A percentile compares a stretch with the other conserved stretches of the same genome.
Evolutionary conservation across 2,113 vertebrate genomes (phyloP).

Genomic region (Labeo rohita): DNA sequence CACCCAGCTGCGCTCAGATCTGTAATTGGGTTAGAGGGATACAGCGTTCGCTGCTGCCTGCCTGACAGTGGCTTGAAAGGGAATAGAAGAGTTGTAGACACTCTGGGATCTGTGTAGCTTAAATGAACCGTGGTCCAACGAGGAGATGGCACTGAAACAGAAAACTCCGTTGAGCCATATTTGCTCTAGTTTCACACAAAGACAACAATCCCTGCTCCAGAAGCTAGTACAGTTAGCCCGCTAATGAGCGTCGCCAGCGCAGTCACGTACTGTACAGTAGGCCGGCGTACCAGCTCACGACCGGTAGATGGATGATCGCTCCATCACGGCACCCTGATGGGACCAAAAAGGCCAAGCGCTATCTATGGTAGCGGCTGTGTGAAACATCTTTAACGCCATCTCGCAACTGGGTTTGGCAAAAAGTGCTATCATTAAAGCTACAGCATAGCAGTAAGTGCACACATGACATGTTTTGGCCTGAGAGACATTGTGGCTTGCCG

Average conservation of each 20-base stretch:
- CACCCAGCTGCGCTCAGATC: constrained; percentile 39
- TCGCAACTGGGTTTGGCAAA: constrained; percentile 21
- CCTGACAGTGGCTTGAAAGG: constrained; percentile 46
- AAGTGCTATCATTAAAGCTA: constrained; percentile 50
- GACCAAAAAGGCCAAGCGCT: constrained; percentile 21
- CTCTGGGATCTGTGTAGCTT: constrained; percentile 36
- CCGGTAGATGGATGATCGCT: constrained; percentile 16
- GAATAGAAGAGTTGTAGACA: constrained; percentile 41
- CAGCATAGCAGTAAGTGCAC: constrained; percentile 35
- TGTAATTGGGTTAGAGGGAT: constrained; percentile 44
- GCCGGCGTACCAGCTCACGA: neutral
- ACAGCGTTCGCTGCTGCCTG: constrained; percentile 27
- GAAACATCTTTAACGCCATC: constrained; percentile 38
- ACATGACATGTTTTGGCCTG: constrained; percentile 25
- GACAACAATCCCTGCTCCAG: neutral
- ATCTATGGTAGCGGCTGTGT: neutral
- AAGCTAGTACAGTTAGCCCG: constrained; percentile 22
- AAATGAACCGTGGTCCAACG: constrained; percentile 21
- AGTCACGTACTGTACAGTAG: neutral
- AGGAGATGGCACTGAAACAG: neutral
- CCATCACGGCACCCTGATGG: constrained; percentile 15
- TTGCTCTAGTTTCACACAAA: constrained; percentile 32
- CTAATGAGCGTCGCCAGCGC: constrained; percentile 13
- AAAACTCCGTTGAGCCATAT: constrained; percentile 1
- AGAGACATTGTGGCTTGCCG: constrained; percentile 17